Evolutionary conservation across 2,113 vertebrate genomes (phyloP), one percentile per base, ranked within the genome.

Genomic region (Tauraco erythrolophus): DNA sequence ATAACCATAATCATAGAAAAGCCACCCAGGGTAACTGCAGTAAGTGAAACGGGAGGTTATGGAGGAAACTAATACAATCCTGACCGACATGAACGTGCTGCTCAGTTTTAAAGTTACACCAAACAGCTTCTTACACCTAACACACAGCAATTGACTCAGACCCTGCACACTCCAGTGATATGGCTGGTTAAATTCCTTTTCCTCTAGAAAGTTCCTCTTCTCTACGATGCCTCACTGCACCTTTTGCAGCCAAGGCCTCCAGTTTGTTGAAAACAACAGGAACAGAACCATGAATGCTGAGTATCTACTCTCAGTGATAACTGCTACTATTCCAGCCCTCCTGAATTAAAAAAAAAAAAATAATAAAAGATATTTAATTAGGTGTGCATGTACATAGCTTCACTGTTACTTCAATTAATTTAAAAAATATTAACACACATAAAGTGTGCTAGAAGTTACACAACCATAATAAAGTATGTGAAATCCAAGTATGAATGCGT

Each of bases 401-500:
- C n/a, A 21, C 13, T 78, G 31, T 14, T 85, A 48, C 78, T 30
- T 30, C 33, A 30, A 58, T 4, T 51, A 23, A 66, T 16, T 57
- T 45, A 61, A 56, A 65, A 43, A 37, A 56, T 4, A 66, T 13
- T 8, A 28, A 78, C 12, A 60, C 30, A 11, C 9, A 28, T 28
- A 17, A 61, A 88, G 19, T 4, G 1, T 0, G 0, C 58, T 19
- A 76, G 31, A 31, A 89, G 57, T 53, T 68, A 68, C 6, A 39
- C 30, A 72, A 31, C 7, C 37, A 22, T 7, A 76, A 41, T 46
- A 56, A 68, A 85, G 22, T 6, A 24, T 0, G 51, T 19, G n/a
- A 39, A 91, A 68, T 23, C 39, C 2, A 68, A 66, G 33, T 7
- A n/a, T 10, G 23, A 50, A 82, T 6, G 31, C 0, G 0, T 46